Base-by-base conservation (phyloP, 64 coral and sea anemone genomes). In the Cladopsammia gracilis region DNA sequence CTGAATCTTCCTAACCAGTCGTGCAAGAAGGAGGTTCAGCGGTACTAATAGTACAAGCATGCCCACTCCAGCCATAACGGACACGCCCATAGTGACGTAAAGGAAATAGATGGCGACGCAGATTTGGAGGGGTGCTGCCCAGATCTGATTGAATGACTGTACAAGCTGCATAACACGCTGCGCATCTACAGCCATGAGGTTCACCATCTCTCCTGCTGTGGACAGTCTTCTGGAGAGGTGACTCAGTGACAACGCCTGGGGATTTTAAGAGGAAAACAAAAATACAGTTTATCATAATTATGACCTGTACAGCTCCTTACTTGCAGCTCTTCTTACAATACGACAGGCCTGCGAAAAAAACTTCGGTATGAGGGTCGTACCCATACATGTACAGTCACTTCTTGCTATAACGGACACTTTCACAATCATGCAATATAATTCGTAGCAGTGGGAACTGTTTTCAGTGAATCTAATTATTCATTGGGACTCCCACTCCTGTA, bases 41-140 rank as follows among this genome's bases (percentile, higher is more conserved):
- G 93, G 93, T 68, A 95, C 58, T 22, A 95, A 45, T 15, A 95
- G 10, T 45, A 95, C 19, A 10, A 95, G 52, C 72, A 86, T 74
- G 10, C 70, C 71, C 10, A 95, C 6, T 47, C 93, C 93, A n/a
- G 93, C 93, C 48, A 95, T 24, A 0, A 80, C 67, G 2, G 93
- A 82, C 48, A 84, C 93, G 47, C 87, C 93, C 93, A 95, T 90
- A 4, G 78, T 66, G 22, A 76, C 79, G 18, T 90, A 95, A 23
- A 95, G 49, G 50, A 95, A 95, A 60, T 95, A 95, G 10, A 90
- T 77, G 53, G 93, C 87, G 4, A 71, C 73, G 78, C 56, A 75
- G 14, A 95, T 87, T 77, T 95, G 87, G 7, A 95, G 5, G 6
- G 93, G 93, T 4, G 87, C 76, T 19, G 93, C 90, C 93, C 93